Evolutionary conservation across 1,140 invertebrate species (phyloP).

Genomic region (Ostrea denselamellosa): DNA sequence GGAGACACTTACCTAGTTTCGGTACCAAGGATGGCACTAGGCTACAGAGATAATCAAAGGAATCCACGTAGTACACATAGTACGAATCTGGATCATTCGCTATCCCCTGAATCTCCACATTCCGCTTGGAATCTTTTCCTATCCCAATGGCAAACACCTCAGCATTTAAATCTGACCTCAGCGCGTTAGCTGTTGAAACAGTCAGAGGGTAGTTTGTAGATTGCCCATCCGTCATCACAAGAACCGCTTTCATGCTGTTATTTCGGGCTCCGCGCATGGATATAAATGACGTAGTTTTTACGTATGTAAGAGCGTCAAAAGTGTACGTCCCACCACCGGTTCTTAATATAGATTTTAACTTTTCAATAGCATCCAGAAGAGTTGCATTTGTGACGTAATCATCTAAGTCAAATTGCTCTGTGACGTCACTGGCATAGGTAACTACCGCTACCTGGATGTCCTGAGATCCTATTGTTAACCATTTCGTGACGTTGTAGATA

Average conservation of each 20-base stretch:
- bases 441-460: slow-evolving; percentile 50
- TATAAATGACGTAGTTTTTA: slow-evolving; percentile 44
- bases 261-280: slow-evolving; percentile 35
- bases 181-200: slow-evolving; percentile 32
- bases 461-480: slow-evolving; percentile 40
- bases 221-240: slow-evolving; percentile 53
- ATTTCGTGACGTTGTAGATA: slow-evolving; percentile 55
- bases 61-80: slow-evolving; percentile 49
- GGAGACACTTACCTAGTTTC: slow-evolving; percentile 50
- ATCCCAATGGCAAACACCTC: slow-evolving; percentile 55
- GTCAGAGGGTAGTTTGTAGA: slow-evolving; percentile 40
- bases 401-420: slow-evolving; percentile 46
- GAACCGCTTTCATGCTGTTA: slow-evolving; percentile 41
- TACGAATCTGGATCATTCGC: slow-evolving; percentile 55
- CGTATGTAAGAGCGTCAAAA: slow-evolving; percentile 45
- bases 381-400: slow-evolving; percentile 33
- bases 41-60: slow-evolving; percentile 50
- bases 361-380: slow-evolving; percentile 40
- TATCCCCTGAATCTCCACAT: slow-evolving; percentile 45
- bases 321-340: slow-evolving; percentile 50
- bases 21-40: slow-evolving; percentile 48
- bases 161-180: slow-evolving; percentile 3
- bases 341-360: slow-evolving; percentile 14
- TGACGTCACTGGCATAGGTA: slow-evolving; percentile 47
- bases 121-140: slow-evolving; percentile 25